Evolutionary conservation across 2,888 invertebrate species (phyloP).

Genomic region (Lasioglossum calceatum): DNA sequence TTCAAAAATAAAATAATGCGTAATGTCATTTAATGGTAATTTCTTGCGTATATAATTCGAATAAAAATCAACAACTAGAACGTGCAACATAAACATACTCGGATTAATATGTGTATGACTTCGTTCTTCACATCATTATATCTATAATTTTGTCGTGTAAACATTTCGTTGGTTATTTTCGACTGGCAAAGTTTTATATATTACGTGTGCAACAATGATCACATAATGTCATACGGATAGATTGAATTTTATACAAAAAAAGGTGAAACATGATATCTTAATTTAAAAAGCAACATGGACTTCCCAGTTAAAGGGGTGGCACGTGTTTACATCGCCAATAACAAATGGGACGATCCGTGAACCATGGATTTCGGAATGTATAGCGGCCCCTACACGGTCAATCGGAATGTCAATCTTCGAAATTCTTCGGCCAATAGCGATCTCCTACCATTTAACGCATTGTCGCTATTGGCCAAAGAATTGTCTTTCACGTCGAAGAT

Average conservation of each 20-base stretch:
- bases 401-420: too few species aligned
- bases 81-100: slow-evolving; percentile 7
- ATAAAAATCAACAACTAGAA: not conserved
- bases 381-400: too few species aligned
- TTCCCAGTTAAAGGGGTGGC: slow-evolving; percentile 55
- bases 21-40: not conserved
- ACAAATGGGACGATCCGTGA: slow-evolving; percentile 60
- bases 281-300: slow-evolving; percentile 51
- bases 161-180: not conserved
- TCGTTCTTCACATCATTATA: not conserved
- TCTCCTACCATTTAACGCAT: too few species aligned
- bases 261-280: slow-evolving; percentile 7
- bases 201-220: not conserved
- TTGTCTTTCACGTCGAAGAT: too few species aligned
- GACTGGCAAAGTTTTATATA: not conserved
- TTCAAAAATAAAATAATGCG: slow-evolving; percentile 2
- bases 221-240: not conserved
- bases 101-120: not conserved
- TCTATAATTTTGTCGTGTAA: not conserved
- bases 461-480: too few species aligned
- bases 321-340: slow-evolving; percentile 63
- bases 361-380: slow-evolving; percentile 4
- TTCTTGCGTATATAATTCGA: not conserved
- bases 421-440: too few species aligned
- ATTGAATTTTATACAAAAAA: slow-evolving; percentile 16